Conservation (phyloP, 2,113 vertebrate species). For the Halichoerus grypus region DNA sequence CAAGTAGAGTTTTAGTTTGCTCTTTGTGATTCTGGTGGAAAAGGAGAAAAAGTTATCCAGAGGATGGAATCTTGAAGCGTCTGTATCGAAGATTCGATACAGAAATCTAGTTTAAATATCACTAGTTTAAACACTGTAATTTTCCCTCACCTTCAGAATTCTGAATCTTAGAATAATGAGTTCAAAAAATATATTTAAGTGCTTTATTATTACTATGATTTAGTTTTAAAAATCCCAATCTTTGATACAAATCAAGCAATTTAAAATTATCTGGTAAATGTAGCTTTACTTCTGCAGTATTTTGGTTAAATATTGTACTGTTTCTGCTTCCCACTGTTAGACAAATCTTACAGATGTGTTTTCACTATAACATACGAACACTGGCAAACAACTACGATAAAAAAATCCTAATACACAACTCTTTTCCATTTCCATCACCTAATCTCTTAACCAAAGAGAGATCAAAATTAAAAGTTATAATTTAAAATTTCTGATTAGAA, state of each 20-base stretch:
- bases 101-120: not conserved
- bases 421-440: not conserved
- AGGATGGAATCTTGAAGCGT: not conserved
- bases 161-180: not conserved
- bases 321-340: not conserved
- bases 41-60: not conserved
- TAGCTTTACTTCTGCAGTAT: not conserved
- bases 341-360: not conserved
- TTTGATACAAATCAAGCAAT: not conserved
- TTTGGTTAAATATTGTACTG: not conserved
- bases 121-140: not conserved
- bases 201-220: not conserved
- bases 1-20: not conserved
- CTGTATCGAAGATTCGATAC: not conserved
- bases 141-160: not conserved
- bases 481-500: slow-evolving; percentile 29
- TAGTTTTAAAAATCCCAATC: slow-evolving; percentile 8
- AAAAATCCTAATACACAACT: not conserved
- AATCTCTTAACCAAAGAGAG: not conserved
- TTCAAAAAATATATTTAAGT: not conserved
- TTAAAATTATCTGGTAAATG: slow-evolving; percentile 23
- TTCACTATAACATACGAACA: slow-evolving; percentile 30
- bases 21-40: slow-evolving; percentile 32
- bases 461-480: not conserved
- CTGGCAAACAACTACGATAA: not conserved